phyloP scores from a whole-genome alignment of 1,140 invertebrate genomes.

The Scylla paramamosain region DNA sequence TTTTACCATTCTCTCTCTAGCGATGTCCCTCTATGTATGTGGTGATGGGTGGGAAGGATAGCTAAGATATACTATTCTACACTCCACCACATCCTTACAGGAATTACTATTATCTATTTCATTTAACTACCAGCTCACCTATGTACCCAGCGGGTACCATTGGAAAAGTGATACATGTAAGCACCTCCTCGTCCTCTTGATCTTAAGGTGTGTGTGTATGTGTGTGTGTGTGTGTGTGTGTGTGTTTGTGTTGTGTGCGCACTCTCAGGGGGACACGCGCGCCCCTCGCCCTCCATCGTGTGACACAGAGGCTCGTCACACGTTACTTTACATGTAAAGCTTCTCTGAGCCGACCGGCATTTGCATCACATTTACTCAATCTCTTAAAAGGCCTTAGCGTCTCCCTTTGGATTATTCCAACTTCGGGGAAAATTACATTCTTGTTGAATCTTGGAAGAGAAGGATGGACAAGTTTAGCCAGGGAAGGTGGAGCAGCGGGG shows the following conservation, averaged over 20 bases:
- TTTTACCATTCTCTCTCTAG: no score
- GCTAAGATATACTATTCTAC: no score
- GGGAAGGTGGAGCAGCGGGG: not conserved
- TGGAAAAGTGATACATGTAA: no score
- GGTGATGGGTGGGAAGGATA: no score
- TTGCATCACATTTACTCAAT: conserved; percentile 3
- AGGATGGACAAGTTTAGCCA: not conserved
- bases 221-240: no score
- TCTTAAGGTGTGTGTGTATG: no score
- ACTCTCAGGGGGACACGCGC: not conserved
- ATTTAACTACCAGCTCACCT: no score
- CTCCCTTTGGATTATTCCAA: conserved; percentile 11
- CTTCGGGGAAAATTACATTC: conserved; percentile 1
- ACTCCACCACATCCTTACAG: no score
- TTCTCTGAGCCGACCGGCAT: not conserved
- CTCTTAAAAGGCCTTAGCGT: conserved; percentile 9
- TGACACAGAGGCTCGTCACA: not conserved
- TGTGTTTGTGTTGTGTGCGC: not conserved
- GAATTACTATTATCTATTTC: no score
- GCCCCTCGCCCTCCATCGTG: not conserved
- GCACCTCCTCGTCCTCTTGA: no score
- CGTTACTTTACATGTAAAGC: conserved; percentile 1
- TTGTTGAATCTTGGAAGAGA: not conserved
- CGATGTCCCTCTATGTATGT: no score
- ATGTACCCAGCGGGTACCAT: no score